Percentiles rank a stretch among this genome's conserved stretches.
Evolutionary conservation across 1,140 invertebrate species (phyloP).

Genomic region (Drosophila bocqueti): DNA sequence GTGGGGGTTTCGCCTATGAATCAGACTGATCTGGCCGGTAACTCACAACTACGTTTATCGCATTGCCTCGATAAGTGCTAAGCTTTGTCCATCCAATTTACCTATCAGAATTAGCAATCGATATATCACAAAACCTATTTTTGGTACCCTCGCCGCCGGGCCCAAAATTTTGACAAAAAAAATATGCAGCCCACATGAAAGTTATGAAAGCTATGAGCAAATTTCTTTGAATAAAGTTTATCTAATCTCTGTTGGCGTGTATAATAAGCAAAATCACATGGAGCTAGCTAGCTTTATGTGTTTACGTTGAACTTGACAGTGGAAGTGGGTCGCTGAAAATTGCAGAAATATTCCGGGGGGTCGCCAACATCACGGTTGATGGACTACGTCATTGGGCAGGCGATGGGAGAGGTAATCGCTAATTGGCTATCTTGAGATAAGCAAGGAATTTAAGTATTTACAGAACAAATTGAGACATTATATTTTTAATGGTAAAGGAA

Average conservation of each 20-base stretch:
- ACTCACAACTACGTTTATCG: slow-evolving; percentile 4
- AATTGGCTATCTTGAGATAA: background rate
- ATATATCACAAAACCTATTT: slow-evolving; percentile 26
- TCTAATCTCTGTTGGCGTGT: slow-evolving; percentile 38
- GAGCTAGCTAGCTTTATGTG: background rate
- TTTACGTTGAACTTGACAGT: slow-evolving; percentile 42
- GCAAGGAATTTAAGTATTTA: background rate
- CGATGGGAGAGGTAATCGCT: background rate
- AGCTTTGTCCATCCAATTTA: slow-evolving; percentile 12
- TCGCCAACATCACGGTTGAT: slow-evolving; percentile 27
- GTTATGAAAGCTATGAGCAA: slow-evolving; percentile 2
- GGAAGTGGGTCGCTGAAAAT: background rate
- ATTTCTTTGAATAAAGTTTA: slow-evolving; percentile 33
- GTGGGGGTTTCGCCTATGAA: slow-evolving; percentile 22
- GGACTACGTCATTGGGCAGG: slow-evolving; percentile 4
- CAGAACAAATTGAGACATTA: background rate
- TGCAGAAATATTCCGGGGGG: slow-evolving; percentile 18
- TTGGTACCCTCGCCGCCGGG: background rate
- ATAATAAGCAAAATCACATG: slow-evolving; percentile 42
- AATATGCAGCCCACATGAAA: slow-evolving; percentile 9
- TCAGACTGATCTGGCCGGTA: slow-evolving; percentile 1
- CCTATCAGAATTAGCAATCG: slow-evolving; percentile 1
- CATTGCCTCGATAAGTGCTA: background rate
- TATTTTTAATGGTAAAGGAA: background rate
- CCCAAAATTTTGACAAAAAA: background rate